Evolutionary conservation across 2,888 invertebrate species (phyloP).

Genomic region (Scaptodrosophila latifasciaeformis): DNA sequence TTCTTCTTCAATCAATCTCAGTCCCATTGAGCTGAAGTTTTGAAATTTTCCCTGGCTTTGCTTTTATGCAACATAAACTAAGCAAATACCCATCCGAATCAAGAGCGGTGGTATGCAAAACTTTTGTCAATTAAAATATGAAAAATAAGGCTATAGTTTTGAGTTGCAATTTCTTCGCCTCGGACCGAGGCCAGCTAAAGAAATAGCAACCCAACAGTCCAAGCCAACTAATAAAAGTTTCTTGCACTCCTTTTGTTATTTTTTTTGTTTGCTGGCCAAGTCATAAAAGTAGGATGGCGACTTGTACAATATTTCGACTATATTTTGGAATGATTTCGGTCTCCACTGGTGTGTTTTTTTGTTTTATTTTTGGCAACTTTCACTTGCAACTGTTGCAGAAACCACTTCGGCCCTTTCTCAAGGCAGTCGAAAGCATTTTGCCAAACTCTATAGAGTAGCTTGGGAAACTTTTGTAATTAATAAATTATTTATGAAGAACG

Average conservation of each 20-base stretch:
- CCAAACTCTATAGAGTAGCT: too few relatives aligned
- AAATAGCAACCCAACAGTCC: conserved; percentile 15
- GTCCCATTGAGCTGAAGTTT: too few relatives aligned
- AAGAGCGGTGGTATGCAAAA: conserved; percentile 56
- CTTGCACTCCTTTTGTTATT: too few relatives aligned
- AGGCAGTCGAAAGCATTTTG: conserved; percentile 40
- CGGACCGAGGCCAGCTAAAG: conserved; percentile 15
- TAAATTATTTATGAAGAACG: conserved; percentile 65
- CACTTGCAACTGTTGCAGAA: conserved; percentile 58
- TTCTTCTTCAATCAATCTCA: too few relatives aligned
- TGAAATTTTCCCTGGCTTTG: too few relatives aligned
- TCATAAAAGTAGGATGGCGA: conserved; percentile 59
- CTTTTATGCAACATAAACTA: conserved; percentile 54
- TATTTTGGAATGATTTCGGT: too few relatives aligned
- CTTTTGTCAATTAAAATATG: conserved; percentile 67
- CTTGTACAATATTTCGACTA: conserved; percentile 48
- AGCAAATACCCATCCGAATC: conserved; percentile 57
- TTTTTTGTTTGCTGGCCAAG: conserved; percentile 57
- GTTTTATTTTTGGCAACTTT: conserved; percentile 32
- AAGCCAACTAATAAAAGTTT: conserved; percentile 62
- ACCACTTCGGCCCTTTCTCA: not conserved
- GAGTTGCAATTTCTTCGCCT: too few relatives aligned
- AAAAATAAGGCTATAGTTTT: conserved; percentile 55
- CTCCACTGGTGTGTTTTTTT: too few relatives aligned
- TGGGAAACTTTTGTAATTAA: conserved; percentile 62